phyloP scores from a whole-genome alignment of 2,797 vertebrate species.

The Rhodeus uyekii region DNA sequence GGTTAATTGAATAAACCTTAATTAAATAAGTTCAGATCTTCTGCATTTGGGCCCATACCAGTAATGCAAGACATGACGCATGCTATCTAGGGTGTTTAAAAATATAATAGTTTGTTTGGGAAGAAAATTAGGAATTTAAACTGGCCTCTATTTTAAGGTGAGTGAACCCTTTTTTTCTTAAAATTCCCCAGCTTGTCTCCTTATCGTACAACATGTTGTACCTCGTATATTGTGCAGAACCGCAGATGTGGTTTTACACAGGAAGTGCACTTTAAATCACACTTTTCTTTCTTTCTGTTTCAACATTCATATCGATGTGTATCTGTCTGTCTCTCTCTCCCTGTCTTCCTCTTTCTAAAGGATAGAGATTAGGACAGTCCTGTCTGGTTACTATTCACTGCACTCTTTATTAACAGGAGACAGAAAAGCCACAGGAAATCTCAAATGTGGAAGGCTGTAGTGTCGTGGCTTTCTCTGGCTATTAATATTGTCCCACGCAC shows the following conservation, averaged over 20 bases:
- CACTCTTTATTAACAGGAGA: neutral
- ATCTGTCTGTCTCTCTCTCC: conserved; percentile 45
- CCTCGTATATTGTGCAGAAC: neutral
- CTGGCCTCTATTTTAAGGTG: neutral
- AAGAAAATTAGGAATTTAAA: neutral
- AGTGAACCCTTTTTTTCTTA: neutral
- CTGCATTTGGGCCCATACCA: neutral
- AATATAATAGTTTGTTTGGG: no score
- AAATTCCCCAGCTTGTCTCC: no score
- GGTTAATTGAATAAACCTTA: neutral
- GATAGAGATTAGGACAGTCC: conserved; percentile 12
- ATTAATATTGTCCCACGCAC: conserved; percentile 76
- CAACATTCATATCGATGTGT: conserved; percentile 20
- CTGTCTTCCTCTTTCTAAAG: conserved; percentile 45
- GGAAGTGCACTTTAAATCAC: conserved; percentile 43
- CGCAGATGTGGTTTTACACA: conserved; percentile 41
- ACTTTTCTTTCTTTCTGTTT: neutral
- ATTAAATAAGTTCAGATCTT: conserved; percentile 25
- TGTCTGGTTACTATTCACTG: conserved; percentile 17
- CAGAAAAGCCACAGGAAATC: conserved; percentile 28
- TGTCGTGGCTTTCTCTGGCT: conserved; percentile 73
- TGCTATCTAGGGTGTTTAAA: neutral
- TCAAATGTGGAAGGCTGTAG: conserved; percentile 47
- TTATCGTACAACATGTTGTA: neutral
- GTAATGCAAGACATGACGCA: conserved; percentile 7